Evolutionary conservation across 2,113 vertebrate genomes (phyloP).

Genomic region (Tretioscincus oriximinensis): DNA sequence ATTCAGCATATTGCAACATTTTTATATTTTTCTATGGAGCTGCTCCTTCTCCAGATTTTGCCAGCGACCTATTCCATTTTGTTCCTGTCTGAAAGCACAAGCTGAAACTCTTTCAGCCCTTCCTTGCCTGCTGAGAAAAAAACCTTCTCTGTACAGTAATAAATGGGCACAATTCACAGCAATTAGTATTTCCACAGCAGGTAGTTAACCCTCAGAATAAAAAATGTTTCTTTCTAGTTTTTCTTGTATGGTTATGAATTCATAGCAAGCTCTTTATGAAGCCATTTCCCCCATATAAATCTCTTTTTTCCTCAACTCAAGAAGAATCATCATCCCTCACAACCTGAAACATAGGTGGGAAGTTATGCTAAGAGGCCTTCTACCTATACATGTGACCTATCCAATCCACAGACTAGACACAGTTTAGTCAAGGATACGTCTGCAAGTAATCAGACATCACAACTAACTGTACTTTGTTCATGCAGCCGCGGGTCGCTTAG

Average conservation of each 20-base stretch:
- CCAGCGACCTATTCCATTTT: not conserved
- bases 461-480: no score
- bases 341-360: not conserved
- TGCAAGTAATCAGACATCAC: no score
- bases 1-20: not conserved
- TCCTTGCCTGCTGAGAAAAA: not conserved
- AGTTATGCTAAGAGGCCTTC: slow-evolving; percentile 4
- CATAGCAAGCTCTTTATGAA: slow-evolving; percentile 39
- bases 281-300: not conserved
- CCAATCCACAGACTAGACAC: no score
- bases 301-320: slow-evolving; percentile 1
- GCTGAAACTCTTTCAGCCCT: not conserved
- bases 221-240: slow-evolving; percentile 24
- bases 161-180: slow-evolving; percentile 51
- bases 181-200: slow-evolving; percentile 61
- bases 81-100: not conserved
- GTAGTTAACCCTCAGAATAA: slow-evolving; percentile 58
- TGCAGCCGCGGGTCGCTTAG: no score
- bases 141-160: slow-evolving; percentile 31
- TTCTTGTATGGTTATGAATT: slow-evolving; percentile 22
- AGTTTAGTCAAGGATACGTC: no score
- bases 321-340: slow-evolving; percentile 18
- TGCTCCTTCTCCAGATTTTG: slow-evolving; percentile 1
- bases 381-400: not conserved
- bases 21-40: not conserved